A percentile compares a stretch with the other conserved stretches of the same genome.
Conservation (phyloP, 1,140 invertebrate genomes). For the Coptotermes formosanus region DNA sequence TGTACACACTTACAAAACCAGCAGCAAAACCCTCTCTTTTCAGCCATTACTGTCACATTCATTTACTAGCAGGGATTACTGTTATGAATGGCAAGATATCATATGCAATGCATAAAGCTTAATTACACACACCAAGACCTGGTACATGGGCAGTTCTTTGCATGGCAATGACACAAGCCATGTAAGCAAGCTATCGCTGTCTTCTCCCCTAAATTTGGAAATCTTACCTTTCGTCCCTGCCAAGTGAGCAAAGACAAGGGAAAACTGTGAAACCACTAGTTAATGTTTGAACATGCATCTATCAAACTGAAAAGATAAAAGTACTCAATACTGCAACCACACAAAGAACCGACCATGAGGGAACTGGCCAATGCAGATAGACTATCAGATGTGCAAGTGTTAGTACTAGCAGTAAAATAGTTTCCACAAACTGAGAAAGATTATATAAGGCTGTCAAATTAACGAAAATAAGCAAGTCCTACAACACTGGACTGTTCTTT, state of each 20-base stretch:
- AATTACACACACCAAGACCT: neutral
- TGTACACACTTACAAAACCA: too few relatives aligned
- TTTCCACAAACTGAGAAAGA: neutral
- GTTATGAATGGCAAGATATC: neutral
- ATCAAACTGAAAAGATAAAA: neutral
- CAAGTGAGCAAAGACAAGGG: conserved; percentile 19
- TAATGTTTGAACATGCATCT: neutral
- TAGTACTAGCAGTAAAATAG: neutral
- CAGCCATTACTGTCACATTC: too few relatives aligned
- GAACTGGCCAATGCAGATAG: neutral
- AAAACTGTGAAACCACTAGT: neutral
- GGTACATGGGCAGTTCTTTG: conserved; percentile 34
- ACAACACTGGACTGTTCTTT: conserved; percentile 30
- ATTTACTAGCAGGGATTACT: neutral
- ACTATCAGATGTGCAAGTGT: too few relatives aligned
- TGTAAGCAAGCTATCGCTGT: neutral
- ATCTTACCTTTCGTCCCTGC: conserved; percentile 26
- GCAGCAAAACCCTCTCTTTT: too few relatives aligned
- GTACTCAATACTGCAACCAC: conserved; percentile 30
- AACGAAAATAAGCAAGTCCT: neutral
- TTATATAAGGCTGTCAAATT: neutral
- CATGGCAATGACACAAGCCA: conserved; percentile 35
- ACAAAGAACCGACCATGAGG: conserved; percentile 31
- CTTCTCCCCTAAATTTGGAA: conserved; percentile 19
- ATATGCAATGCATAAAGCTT: neutral